Evolutionary conservation across 1,140 invertebrate species (phyloP).

Genomic region (Maniola jurtina): DNA sequence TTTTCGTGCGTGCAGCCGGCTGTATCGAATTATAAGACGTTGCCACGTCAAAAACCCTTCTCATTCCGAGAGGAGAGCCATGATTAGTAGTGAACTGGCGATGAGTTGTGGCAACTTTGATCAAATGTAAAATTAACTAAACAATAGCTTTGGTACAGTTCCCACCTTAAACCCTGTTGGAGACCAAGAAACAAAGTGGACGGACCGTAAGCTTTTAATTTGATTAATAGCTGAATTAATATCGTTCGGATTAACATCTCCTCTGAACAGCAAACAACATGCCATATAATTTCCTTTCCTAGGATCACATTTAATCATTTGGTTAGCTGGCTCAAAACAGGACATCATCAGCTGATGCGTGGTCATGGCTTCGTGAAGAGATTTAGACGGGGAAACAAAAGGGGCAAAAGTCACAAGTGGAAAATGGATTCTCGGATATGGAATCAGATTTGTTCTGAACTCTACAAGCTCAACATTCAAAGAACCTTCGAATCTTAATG

Average conservation of each 20-base stretch:
- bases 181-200: slow-evolving; percentile 88
- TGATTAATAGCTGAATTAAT: slow-evolving; percentile 85
- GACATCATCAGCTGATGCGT: slow-evolving; percentile 87
- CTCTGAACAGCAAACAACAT: slow-evolving; percentile 86
- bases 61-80: too few species aligned
- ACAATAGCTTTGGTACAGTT: not conserved
- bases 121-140: too few species aligned
- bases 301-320: slow-evolving; percentile 90
- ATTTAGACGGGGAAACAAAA: slow-evolving; percentile 84
- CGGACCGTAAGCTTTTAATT: slow-evolving; percentile 83
- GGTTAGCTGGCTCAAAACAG: slow-evolving; percentile 89
- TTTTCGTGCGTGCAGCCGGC: too few species aligned
- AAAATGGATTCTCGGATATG: slow-evolving; percentile 88
- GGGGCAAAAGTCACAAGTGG: slow-evolving; percentile 90
- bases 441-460: slow-evolving; percentile 88
- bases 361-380: slow-evolving; percentile 84
- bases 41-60: too few species aligned
- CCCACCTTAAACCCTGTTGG: slow-evolving; percentile 84
- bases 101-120: too few species aligned
- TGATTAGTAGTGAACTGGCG: too few species aligned
- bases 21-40: too few species aligned
- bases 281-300: slow-evolving; percentile 86
- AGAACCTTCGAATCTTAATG: slow-evolving; percentile 89
- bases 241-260: slow-evolving; percentile 84
- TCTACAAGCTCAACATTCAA: slow-evolving; percentile 91